Percentiles rank a stretch among this genome's conserved stretches.
Conservation (phyloP, 2,797 vertebrate species). For the Hirundo rustica region DNA sequence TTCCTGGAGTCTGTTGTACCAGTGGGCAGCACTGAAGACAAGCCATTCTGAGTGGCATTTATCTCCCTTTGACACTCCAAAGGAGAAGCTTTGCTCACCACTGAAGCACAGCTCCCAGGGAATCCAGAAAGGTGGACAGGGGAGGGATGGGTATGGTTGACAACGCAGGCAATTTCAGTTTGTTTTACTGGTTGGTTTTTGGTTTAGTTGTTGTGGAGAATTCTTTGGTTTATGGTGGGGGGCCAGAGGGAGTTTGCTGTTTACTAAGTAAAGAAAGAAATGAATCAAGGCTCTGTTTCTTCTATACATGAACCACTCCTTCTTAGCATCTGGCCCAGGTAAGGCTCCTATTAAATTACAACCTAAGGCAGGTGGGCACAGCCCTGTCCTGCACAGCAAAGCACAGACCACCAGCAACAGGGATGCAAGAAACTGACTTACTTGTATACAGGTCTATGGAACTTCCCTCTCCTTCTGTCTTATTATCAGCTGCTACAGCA, state of each 20-base stretch:
- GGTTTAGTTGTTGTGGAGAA: not conserved
- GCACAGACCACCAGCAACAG: accelerated
- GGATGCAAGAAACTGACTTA: not conserved
- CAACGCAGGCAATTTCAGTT: too few relatives aligned
- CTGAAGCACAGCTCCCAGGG: not conserved
- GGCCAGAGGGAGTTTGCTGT: not conserved
- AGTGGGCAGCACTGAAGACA: not conserved
- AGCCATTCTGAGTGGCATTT: not conserved
- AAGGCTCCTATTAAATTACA: not conserved
- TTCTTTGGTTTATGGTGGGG: too few relatives aligned
- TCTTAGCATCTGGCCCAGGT: not conserved
- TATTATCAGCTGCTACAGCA: accelerated
- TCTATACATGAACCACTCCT: not conserved
- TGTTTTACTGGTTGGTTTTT: not conserved
- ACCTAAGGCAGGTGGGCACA: not conserved
- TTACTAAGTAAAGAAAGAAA: not conserved
- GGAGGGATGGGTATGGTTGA: not conserved
- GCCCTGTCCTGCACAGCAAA: not conserved
- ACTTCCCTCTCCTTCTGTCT: accelerated
- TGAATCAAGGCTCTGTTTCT: not conserved
- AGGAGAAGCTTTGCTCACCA: not conserved
- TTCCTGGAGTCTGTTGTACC: not conserved
- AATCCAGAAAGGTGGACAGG: not conserved
- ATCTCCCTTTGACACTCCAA: not conserved
- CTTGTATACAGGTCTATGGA: not conserved